These are phyloP conservation scores for Stegodyphus mimosarum DNA, from an alignment of 1,140 invertebrate genomes.

Conservation along the genomic window DNA sequence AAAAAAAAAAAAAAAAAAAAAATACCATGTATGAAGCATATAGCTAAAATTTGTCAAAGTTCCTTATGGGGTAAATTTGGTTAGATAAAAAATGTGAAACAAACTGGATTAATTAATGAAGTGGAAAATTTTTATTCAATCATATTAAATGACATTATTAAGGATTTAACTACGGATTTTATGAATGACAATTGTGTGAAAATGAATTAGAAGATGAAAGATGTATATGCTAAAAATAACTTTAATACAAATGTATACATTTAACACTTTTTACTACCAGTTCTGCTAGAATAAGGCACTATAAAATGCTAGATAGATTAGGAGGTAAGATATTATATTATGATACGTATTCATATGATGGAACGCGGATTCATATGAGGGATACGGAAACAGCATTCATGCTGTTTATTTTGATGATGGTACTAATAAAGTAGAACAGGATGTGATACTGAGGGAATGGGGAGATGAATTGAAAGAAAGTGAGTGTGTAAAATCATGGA, in stretches of 20 bases:
- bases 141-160: conserved; percentile 10
- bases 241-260: conserved; percentile 30
- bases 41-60: conserved; percentile 18
- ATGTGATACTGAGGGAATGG: background rate
- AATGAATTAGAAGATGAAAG: conserved; percentile 27
- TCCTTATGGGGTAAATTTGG: conserved; percentile 35
- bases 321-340: conserved; percentile 22
- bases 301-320: conserved; percentile 24
- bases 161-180: conserved; percentile 23
- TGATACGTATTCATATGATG: no score
- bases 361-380: no score
- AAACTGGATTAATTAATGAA: conserved; percentile 1
- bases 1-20: no score
- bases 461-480: background rate
- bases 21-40: conserved; percentile 24
- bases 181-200: conserved; percentile 24
- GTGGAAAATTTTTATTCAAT: conserved; percentile 21
- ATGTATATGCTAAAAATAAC: conserved; percentile 13
- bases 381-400: conserved; percentile 3
- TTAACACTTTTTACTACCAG: conserved; percentile 12
- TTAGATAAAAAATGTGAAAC: conserved; percentile 26
- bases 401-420: conserved; percentile 20
- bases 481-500: background rate
- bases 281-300: conserved; percentile 18
- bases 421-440: conserved; percentile 4